phyloP scores from a whole-genome alignment of 2,888 invertebrate species.

The Micoletzkya japonica region DNA sequence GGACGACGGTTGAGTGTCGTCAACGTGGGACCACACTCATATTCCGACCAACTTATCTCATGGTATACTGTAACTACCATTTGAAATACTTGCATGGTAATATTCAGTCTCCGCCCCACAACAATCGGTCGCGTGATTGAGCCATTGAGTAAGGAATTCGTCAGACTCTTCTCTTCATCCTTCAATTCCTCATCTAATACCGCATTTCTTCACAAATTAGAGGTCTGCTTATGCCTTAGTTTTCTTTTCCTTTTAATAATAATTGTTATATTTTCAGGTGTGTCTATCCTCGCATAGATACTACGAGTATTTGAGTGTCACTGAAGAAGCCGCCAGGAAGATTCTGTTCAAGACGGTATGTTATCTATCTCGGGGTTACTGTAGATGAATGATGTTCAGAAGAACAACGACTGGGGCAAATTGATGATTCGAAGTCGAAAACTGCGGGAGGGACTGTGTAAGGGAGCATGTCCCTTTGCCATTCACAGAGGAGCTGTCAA shows the following conservation, averaged over 20 bases:
- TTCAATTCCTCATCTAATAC: conserved; percentile 81
- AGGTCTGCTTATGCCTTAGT: conserved; percentile 64
- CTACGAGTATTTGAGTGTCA: conserved; percentile 44
- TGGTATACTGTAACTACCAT: neutral
- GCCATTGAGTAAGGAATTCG: conserved; percentile 82
- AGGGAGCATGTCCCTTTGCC: conserved; percentile 53
- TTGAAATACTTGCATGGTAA: neutral
- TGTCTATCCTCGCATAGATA: conserved; percentile 43
- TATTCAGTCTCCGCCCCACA: conserved; percentile 80
- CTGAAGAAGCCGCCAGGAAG: conserved; percentile 42
- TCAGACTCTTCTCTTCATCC: conserved; percentile 76
- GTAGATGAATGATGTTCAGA: conserved; percentile 7
- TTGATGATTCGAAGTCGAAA: conserved; percentile 36
- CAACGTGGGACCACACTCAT: conserved; percentile 98
- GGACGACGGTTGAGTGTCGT: conserved; percentile 77
- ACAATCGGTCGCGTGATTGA: conserved; percentile 82
- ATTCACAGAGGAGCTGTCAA: conserved; percentile 78
- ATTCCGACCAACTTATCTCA: conserved; percentile 84
- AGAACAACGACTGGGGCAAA: conserved; percentile 43
- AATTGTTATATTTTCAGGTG: conserved; percentile 23
- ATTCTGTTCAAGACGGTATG: conserved; percentile 31
- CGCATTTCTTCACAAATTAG: conserved; percentile 81
- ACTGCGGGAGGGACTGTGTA: conserved; percentile 36
- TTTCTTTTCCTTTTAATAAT: neutral
- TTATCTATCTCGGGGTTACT: neutral